Percentiles rank a stretch among this genome's conserved stretches.
Evolutionary conservation across 2,797 vertebrate genomes (phyloP).

Genomic region (Echiichthys vipera): DNA sequence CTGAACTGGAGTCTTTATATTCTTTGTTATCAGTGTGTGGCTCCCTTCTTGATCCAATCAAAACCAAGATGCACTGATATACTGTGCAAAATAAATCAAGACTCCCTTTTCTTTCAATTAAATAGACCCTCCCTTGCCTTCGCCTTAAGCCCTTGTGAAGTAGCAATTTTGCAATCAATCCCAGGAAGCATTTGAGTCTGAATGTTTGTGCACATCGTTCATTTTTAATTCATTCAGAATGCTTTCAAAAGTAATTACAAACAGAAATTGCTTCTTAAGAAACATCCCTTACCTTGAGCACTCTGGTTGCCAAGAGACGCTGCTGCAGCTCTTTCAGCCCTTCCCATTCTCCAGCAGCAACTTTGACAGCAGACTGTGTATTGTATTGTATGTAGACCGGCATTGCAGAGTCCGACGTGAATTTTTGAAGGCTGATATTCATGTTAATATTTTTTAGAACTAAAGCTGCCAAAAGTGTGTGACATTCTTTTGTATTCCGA

Average conservation of each 20-base stretch:
- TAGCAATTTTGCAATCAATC: not conserved
- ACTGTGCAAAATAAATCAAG: not conserved
- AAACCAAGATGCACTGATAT: not conserved
- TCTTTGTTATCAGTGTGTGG: not conserved
- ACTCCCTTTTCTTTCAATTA: not conserved
- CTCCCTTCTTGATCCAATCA: not conserved
- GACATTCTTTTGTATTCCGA: not conserved
- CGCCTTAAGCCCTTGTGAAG: not conserved
- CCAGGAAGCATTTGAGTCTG: not conserved
- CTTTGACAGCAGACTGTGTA: not conserved
- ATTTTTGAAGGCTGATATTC: not conserved
- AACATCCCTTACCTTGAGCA: constrained; percentile 4
- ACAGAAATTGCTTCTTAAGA: too few relatives aligned
- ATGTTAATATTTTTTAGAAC: not conserved
- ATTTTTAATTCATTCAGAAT: not conserved
- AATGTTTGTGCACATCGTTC: not conserved
- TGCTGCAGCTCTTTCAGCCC: not conserved
- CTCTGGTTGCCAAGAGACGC: constrained; percentile 35
- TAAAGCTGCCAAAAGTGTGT: not conserved
- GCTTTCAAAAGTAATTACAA: not conserved
- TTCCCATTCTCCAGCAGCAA: not conserved
- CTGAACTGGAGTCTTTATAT: not conserved
- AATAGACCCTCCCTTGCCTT: not conserved
- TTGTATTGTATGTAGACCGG: not conserved
- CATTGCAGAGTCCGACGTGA: not conserved